Base-by-base conservation (phyloP, 2,113 vertebrate species). In the Phalacrocorax pelagicus region DNA sequence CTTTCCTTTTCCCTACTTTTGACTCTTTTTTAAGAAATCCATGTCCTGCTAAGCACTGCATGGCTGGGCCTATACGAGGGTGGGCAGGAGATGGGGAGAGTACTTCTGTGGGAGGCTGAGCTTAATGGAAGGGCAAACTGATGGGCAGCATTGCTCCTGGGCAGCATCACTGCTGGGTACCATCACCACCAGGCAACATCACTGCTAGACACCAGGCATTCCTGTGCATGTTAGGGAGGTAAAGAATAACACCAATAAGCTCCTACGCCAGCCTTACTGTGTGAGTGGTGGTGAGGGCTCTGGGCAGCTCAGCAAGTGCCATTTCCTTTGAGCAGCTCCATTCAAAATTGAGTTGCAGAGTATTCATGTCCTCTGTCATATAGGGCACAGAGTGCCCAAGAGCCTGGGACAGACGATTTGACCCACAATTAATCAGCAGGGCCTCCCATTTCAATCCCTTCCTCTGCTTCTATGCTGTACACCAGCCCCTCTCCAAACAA, bases 271-370 rank as follows among this genome's bases (percentile, higher is more conserved):
- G 16, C 29, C 32, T 19, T 20, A 22, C 32, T 38, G 29, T n/a
- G 14, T 62, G 32, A 80, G 36, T 16, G 18, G 27, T 0, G 0
- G 13, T 47, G 54, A 80, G 44, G 36, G 29, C 54, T 79, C 32
- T 8, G 12, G 21, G 71, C 79, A 82, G 38, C 32, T 92, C 80
- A 59, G 47, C 17, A 51, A 67, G 19, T 19, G 22, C 12, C 21
- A 21, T 59, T 91, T 83, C 26, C 63, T n/a, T 69, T 63, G 42
- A 67, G 46, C n/a, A 75, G 20, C 52, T 88, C n/a, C 11, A 47
- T 26, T 82, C n/a, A 82, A 42, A 94, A 63, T 5, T 24, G 34
- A 71, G 36, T 71, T 74, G 29, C 17, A 71, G 14, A n/a, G 24
- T 70, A 75, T 71, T 61, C 58, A 30, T 73, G 12, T 55, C 30